Percentiles rank a stretch among this genome's conserved stretches.
These are phyloP conservation scores for Copidosoma floridanum DNA, from an alignment of 1,140 invertebrate genomes.

Conservation along the genomic window DNA sequence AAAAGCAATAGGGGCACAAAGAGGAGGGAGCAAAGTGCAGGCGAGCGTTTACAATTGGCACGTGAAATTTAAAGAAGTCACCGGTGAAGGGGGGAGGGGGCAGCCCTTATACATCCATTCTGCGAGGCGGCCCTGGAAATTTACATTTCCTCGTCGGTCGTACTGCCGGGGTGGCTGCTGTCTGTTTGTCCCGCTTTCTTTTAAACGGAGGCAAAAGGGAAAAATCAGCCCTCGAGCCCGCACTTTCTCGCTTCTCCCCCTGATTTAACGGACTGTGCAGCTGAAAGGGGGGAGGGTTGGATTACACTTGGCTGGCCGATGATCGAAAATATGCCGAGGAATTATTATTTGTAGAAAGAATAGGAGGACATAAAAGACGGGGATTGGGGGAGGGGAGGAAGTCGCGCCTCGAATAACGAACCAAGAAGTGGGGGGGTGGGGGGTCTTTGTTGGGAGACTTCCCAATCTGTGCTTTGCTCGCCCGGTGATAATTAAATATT, in stretches of 20 bases:
- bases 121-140: slow-evolving; percentile 56
- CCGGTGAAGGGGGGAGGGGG: slow-evolving; percentile 41
- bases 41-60: slow-evolving; percentile 55
- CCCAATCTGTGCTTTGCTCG: background rate
- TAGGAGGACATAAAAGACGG: slow-evolving; percentile 1
- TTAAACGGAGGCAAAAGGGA: slow-evolving; percentile 35
- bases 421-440: background rate
- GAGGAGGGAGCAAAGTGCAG: too few relatives aligned
- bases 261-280: slow-evolving; percentile 40
- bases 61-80: slow-evolving; percentile 56
- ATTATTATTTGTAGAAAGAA: slow-evolving; percentile 47
- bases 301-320: slow-evolving; percentile 55
- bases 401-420: slow-evolving; percentile 16
- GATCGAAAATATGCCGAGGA: slow-evolving; percentile 55
- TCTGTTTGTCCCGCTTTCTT: slow-evolving; percentile 58
- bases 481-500: slow-evolving; percentile 25
- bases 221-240: slow-evolving; percentile 35
- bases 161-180: too few relatives aligned
- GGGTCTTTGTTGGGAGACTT: slow-evolving; percentile 13
- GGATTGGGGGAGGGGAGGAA: background rate
- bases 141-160: slow-evolving; percentile 57
- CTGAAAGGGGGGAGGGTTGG: too few relatives aligned
- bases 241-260: slow-evolving; percentile 38
- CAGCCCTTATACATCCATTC: slow-evolving; percentile 56
- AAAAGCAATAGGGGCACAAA: too few relatives aligned